Evolutionary conservation across 2,113 vertebrate genomes (phyloP), one percentile per base, ranked within the genome.

Genomic region (Smithornis capensis): DNA sequence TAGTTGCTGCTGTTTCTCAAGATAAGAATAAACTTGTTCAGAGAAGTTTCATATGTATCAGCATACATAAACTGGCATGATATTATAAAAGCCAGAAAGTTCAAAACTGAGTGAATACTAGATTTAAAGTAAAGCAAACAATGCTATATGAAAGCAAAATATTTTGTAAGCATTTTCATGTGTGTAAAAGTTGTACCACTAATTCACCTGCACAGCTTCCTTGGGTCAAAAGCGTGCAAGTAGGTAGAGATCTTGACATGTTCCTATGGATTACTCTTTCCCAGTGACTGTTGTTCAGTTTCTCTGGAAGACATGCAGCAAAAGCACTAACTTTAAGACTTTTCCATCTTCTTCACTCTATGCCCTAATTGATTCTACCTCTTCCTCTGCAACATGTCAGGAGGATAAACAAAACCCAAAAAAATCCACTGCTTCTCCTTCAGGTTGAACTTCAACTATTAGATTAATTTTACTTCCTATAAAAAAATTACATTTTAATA

Each of bases 1-100:
- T 84, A 91, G 65, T 69, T 82, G 65, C 62, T 94, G 73, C 89
- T 92, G 92, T 71, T 95, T 75, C 83, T 70, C 53, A 81, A 94
- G 84, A 75, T 89, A 92, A 94, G 91, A 94, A 94, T 52, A 91
- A 93, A 86, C 40, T 92, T 73, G 19, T 60, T 91, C 52, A 76
- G 89, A 76, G 71, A 87, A 95, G 57, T 82, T 89, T 82, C 56
- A 17, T 56, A 75, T 92, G 87, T 92, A 64, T 90, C 75, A 62
- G 86, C 60, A 78, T 21, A 57, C 62, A 69, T 69, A 89, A 94
- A 75, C 49, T 33, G 44, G 73, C 37, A 82, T 14, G 44, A 23
- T 64, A 63, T 56, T 85, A 62, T 38, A 84, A 89, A 94, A 89
- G 42, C 29, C 83, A 94, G 42, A 47, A 92, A 68, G 80, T 44